Evolutionary conservation across 2,113 vertebrate genomes (phyloP).

Genomic region (Perca fluviatilis): DNA sequence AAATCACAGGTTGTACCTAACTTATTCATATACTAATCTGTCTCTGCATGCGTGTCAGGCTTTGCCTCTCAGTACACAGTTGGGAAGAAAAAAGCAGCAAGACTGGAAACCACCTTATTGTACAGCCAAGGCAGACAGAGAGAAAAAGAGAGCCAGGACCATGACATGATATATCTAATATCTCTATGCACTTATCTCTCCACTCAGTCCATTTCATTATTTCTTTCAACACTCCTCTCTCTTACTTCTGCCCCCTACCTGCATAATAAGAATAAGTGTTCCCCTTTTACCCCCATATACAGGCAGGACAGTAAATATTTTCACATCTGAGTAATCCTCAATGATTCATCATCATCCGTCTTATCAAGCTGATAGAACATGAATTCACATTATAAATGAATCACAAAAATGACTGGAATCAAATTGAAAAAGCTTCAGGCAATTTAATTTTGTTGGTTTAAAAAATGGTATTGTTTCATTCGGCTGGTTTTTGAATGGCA

Average conservation of each 20-base stretch:
- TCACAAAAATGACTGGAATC: constrained; percentile 7
- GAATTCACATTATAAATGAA: constrained; percentile 19
- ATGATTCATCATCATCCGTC: constrained; percentile 36
- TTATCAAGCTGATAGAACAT: constrained; percentile 14
- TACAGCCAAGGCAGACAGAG: constrained; percentile 13
- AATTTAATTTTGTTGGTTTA: neutral
- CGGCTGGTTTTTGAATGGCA: neutral
- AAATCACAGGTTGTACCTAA: neutral
- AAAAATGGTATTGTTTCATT: neutral
- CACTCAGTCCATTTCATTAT: constrained; percentile 60
- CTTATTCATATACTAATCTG: neutral
- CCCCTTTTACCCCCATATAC: constrained; percentile 38
- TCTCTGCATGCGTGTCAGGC: neutral
- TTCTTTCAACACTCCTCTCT: constrained; percentile 44
- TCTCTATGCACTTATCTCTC: constrained; percentile 61
- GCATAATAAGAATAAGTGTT: constrained; percentile 38
- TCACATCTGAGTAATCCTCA: constrained; percentile 36
- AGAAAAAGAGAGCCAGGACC: constrained; percentile 37
- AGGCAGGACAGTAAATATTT: constrained; percentile 45
- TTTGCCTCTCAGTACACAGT: neutral
- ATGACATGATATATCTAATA: constrained; percentile 18
- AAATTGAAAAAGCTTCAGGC: constrained; percentile 11
- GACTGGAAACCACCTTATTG: constrained; percentile 27
- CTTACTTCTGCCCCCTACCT: constrained; percentile 32
- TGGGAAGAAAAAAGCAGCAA: neutral